Conservation (phyloP, 1,140 invertebrate genomes). For the Macrostomum lignano region DNA sequence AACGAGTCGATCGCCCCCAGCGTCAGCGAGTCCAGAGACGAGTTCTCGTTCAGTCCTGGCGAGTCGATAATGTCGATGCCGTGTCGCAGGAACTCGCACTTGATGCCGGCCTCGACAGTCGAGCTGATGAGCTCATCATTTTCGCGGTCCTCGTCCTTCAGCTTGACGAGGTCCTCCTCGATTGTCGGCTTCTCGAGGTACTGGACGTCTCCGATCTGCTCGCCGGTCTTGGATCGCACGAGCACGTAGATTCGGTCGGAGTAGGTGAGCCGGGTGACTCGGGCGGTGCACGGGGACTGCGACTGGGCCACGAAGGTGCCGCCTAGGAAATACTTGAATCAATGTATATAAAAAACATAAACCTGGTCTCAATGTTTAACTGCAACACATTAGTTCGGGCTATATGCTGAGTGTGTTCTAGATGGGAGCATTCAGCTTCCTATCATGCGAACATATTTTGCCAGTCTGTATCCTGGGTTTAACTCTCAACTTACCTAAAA, state of each 20-base stretch:
- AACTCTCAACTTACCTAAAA: constrained; percentile 5
- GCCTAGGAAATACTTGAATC: too few relatives aligned
- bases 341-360: too few relatives aligned
- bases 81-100: constrained; percentile 3
- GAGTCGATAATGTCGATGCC: constrained; percentile 6
- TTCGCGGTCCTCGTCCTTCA: background rate
- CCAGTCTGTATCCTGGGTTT: too few relatives aligned
- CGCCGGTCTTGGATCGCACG: too few relatives aligned
- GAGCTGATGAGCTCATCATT: background rate
- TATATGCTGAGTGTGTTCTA: too few relatives aligned
- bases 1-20: background rate
- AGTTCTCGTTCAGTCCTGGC: constrained; percentile 5
- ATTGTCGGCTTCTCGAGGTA: background rate
- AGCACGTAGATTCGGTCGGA: background rate
- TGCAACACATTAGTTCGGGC: too few relatives aligned
- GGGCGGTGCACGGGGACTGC: constrained; percentile 1
- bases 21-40: background rate
- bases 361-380: too few relatives aligned
- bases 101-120: constrained; percentile 1
- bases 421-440: too few relatives aligned
- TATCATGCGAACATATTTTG: too few relatives aligned
- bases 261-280: constrained; percentile 4
- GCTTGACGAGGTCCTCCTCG: background rate
- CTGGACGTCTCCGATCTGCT: background rate
- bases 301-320: constrained; percentile 1